Percentiles rank a stretch among this genome's conserved stretches.
Evolutionary conservation across 1,140 invertebrate genomes (phyloP).

Genomic region (Bombus terrestris): DNA sequence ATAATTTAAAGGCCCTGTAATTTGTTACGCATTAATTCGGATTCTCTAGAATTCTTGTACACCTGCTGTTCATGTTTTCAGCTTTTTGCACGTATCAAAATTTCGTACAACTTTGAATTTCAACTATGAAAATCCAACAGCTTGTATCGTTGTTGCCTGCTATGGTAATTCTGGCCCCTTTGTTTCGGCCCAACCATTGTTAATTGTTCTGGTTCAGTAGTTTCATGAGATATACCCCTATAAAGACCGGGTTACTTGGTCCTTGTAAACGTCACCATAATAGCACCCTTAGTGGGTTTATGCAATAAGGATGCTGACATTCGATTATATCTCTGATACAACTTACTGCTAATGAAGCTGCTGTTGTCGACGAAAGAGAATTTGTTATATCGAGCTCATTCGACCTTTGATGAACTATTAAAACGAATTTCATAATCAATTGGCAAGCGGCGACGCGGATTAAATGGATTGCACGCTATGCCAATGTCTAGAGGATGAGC

Average conservation of each 20-base stretch:
- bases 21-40: too few relatives aligned
- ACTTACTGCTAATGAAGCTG: background rate
- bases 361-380: background rate
- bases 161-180: conserved; percentile 1
- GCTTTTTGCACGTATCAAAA: background rate
- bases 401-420: too few relatives aligned
- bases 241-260: conserved; percentile 10
- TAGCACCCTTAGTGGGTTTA: background rate
- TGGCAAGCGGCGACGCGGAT: too few relatives aligned
- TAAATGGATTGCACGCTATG: too few relatives aligned
- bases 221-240: background rate
- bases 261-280: conserved; percentile 30
- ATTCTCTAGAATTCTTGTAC: too few relatives aligned
- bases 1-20: too few relatives aligned
- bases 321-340: conserved; percentile 17
- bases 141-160: background rate
- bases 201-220: conserved; percentile 25
- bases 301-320: background rate
- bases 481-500: too few relatives aligned
- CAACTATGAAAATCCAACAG: background rate
- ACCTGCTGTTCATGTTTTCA: background rate
- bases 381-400: background rate
- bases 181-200: conserved; percentile 6
- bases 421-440: too few relatives aligned
- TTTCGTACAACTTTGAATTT: background rate